Evolutionary conservation across 2,113 vertebrate species (phyloP), one percentile per base, ranked within the genome.

Genomic region (Antigone vipio): DNA sequence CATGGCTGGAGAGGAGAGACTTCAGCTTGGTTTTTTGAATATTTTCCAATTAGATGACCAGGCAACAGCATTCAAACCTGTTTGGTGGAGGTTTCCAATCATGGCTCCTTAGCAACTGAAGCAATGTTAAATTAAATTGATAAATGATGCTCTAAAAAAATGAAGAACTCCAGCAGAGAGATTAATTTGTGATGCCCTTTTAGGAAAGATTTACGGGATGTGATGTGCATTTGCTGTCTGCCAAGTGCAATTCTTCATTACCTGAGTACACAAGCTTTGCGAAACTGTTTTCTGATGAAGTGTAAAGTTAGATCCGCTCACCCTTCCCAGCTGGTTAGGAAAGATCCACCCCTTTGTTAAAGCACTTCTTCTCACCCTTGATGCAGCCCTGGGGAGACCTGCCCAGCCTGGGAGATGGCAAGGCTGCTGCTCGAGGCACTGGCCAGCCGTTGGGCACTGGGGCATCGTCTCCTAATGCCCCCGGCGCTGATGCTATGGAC

Each of bases 111-210:
- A 96, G 92, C 89, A 63, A 38, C 95, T 95, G 96, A 96, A 97
- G 71, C 93, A 96, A 97, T 15, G 49, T 94, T 97, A 97, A 96
- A 96, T 97, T 96, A 96, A 97, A 96, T 81, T 98, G 96, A 98
- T 98, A 96, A 97, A 97, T 97, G 95, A 78, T 96, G 76, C 73
- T 94, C 88, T 87, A 59, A 97, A 97, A 83, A 93, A 94, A 85
- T n/a, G 6, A 97, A 47, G 81, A 95, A 87, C 85, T 93, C 97
- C 86, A 88, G 73, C 93, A 94, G 95, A 94, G 88, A 96, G 95
- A 98, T 97, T 98, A 97, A 98, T 96, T 90, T 94, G 73, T 82
- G 84, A 68, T 96, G 95, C 82, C 94, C 96, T 98, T 98, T 98
- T 96, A 82, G 92, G 94, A 95, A 96, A 94, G 96, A 97, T 96